Conservation (phyloP, 2,888 invertebrate genomes). For the Andrena dorsata region DNA sequence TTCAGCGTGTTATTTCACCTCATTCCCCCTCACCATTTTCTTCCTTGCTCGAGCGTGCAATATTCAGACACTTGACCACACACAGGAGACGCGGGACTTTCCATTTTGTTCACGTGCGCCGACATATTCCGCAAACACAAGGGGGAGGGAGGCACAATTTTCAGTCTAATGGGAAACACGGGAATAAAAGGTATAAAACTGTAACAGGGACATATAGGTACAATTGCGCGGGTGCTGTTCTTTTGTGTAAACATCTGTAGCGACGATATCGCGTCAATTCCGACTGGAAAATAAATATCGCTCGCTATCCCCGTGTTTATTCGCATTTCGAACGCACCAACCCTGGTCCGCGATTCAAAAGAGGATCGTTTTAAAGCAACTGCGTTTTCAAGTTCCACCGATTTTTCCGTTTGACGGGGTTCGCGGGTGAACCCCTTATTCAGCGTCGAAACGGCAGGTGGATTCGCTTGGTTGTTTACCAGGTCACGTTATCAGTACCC, state of each 20-base stretch:
- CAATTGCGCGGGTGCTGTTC: slow-evolving; percentile 1
- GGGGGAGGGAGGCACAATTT: background rate
- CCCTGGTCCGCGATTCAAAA: background rate
- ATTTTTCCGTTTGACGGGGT: slow-evolving; percentile 13
- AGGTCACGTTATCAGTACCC: background rate
- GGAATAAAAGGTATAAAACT: slow-evolving; percentile 37
- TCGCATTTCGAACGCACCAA: slow-evolving; percentile 32
- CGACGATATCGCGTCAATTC: slow-evolving; percentile 27
- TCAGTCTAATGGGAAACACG: slow-evolving; percentile 25
- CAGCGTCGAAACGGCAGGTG: background rate
- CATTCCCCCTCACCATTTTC: background rate
- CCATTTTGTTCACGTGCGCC: slow-evolving; percentile 6
- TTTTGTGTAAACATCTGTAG: slow-evolving; percentile 11
- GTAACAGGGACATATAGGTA: slow-evolving; percentile 25
- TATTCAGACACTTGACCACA: slow-evolving; percentile 15
- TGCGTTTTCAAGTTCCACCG: slow-evolving; percentile 27
- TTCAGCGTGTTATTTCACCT: background rate
- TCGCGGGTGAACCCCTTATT: background rate
- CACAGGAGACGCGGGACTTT: slow-evolving; percentile 2
- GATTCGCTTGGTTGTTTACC: background rate
- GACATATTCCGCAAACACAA: slow-evolving; percentile 3
- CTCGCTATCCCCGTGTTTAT: slow-evolving; percentile 24
- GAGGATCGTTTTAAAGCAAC: slow-evolving; percentile 20
- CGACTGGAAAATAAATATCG: slow-evolving; percentile 48
- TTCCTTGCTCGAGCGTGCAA: background rate